phyloP scores from a whole-genome alignment of 2,797 vertebrate genomes.

The Pogoniulus pusillus region DNA sequence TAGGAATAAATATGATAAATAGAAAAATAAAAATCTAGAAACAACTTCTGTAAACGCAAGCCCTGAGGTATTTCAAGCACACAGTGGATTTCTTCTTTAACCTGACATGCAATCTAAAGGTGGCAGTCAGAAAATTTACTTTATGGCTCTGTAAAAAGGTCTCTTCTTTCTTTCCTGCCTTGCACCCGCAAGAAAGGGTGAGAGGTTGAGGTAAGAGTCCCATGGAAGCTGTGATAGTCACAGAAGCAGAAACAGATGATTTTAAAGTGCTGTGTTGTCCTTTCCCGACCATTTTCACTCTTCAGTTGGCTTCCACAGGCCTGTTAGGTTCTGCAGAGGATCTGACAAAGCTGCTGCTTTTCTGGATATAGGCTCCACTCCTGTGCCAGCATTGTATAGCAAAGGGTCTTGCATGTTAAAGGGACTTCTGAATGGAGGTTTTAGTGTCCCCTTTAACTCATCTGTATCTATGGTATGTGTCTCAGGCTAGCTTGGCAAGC shows the following conservation, averaged over 20 bases:
- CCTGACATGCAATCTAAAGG: conserved; percentile 23
- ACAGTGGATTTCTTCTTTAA: conserved; percentile 35
- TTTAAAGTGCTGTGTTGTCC: conserved; percentile 55
- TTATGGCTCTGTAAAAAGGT: conserved; percentile 5
- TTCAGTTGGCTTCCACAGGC: not conserved
- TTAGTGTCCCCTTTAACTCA: not conserved
- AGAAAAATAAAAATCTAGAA: conserved; percentile 63
- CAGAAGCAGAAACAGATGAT: conserved; percentile 58
- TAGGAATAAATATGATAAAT: conserved; percentile 71
- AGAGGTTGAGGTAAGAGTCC: conserved; percentile 61
- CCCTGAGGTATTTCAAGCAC: conserved; percentile 79
- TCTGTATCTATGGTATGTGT: not conserved
- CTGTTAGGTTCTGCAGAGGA: not conserved
- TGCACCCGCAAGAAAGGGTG: not conserved
- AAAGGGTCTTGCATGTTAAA: not conserved
- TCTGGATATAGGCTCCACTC: conserved; percentile 8
- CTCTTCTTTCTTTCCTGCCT: conserved; percentile 43
- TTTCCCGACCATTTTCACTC: not conserved
- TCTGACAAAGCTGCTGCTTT: conserved; percentile 22
- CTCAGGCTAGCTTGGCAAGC: conserved; percentile 1
- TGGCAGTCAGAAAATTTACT: conserved; percentile 34
- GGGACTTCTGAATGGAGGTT: not conserved
- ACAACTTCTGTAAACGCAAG: conserved; percentile 67
- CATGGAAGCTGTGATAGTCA: conserved; percentile 51
- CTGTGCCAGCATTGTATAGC: not conserved